These are phyloP conservation scores for Adelges cooleyi DNA, from an alignment of 1,140 invertebrate species.

Conservation along the genomic window DNA sequence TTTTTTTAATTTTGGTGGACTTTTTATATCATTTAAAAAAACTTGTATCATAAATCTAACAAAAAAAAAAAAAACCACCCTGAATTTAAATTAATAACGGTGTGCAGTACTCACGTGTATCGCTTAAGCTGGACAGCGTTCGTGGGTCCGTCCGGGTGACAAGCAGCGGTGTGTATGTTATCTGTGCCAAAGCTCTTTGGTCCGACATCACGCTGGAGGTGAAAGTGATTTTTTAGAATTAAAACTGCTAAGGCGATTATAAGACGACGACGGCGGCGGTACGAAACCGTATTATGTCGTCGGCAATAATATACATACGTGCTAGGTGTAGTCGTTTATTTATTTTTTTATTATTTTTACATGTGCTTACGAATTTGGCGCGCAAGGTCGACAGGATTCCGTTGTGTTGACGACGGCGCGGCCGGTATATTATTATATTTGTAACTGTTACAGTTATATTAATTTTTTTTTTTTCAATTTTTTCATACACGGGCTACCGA, in stretches of 20 bases:
- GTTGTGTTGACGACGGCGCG: too few relatives aligned
- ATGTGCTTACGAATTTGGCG: background rate
- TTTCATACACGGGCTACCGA: too few relatives aligned
- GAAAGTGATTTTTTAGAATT: constrained; percentile 24
- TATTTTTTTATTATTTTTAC: background rate
- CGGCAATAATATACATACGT: background rate
- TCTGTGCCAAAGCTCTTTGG: constrained; percentile 16
- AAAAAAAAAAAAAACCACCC: too few relatives aligned
- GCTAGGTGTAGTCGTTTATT: background rate
- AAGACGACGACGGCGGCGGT: too few relatives aligned
- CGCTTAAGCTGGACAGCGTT: background rate
- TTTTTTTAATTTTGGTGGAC: too few relatives aligned
- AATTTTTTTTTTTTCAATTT: too few relatives aligned
- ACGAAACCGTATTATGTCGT: background rate
- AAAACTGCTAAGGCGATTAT: too few relatives aligned
- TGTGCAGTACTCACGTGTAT: constrained; percentile 8
- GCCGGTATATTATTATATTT: too few relatives aligned
- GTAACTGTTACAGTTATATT: too few relatives aligned
- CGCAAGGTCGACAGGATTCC: constrained; percentile 11
- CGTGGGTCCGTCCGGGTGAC: background rate
- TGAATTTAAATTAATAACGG: too few relatives aligned
- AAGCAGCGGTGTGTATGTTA: background rate
- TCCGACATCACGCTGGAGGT: background rate
- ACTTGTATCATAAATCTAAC: too few relatives aligned
- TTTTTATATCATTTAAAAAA: too few relatives aligned